These are phyloP conservation scores for Pogonomyrmex barbatus DNA, from an alignment of 1,140 invertebrate species.

Conservation along the genomic window DNA sequence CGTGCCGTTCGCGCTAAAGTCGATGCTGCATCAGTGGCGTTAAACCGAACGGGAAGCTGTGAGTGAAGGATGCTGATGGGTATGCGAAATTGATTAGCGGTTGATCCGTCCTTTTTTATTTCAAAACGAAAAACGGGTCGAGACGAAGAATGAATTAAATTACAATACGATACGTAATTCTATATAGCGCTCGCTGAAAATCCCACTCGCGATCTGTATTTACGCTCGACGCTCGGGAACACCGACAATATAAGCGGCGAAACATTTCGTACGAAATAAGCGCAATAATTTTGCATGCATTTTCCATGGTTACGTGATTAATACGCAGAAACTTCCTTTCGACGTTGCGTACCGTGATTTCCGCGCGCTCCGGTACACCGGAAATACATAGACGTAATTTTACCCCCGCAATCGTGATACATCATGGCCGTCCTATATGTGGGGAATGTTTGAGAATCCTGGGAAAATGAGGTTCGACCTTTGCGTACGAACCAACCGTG, in stretches of 20 bases:
- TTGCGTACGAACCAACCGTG: conserved; percentile 55
- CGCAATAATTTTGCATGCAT: conserved; percentile 31
- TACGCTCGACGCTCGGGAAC: conserved; percentile 6
- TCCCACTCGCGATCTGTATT: conserved; percentile 32
- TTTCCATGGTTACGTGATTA: conserved; percentile 25
- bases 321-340: conserved; percentile 40
- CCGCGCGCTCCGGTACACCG: background rate
- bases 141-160: conserved; percentile 46
- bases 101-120: background rate
- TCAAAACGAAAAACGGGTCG: background rate
- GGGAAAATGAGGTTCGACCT: conserved; percentile 56
- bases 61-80: conserved; percentile 45
- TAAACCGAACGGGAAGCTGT: conserved; percentile 30
- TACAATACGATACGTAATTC: conserved; percentile 42
- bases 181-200: conserved; percentile 10
- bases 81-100: conserved; percentile 36
- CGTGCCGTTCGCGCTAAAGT: conserved; percentile 63
- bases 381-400: conserved; percentile 49
- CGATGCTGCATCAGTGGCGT: conserved; percentile 42
- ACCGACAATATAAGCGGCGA: conserved; percentile 20
- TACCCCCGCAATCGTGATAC: background rate
- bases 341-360: conserved; percentile 32
- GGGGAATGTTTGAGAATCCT: conserved; percentile 39
- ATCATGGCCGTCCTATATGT: background rate
- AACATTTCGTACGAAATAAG: conserved; percentile 45